Evolutionary conservation across 2,888 invertebrate genomes (phyloP), one percentile per base, ranked within the genome.

Genomic region (Polyploca ridens): DNA sequence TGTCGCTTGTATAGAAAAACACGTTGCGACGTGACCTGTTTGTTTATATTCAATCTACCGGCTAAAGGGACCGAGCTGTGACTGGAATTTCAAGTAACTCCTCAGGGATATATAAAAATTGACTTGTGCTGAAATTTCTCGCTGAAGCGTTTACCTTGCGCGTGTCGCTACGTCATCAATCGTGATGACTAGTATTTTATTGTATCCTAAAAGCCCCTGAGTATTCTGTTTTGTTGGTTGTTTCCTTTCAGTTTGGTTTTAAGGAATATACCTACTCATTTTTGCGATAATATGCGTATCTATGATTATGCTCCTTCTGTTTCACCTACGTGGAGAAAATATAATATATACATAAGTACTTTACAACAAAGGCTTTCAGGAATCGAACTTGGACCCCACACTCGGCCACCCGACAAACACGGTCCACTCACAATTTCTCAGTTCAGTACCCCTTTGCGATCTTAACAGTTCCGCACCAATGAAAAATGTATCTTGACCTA

Each of bases 41-140:
- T 87, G 77, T 75, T 81, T 82, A 85, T 81, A 83, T 87, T 86
- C 87, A 87, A 88, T 88, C 82, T 77, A 72, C 76, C 74, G 73
- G 77, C 77, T 74, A 70, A 80, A 78, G 81, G 81, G 79, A 70
- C 68, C 63, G 62, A 62, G 66, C 41, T 41, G 69, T 74, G 77
- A 74, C 71, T 63, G 16, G 85, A 83, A 82, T 85, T 65, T 72
- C 67, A 75, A 83, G 69, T 72, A 54, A 64, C 33, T 66, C 66
- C 62, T 64, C 57, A 33, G 68, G 67, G 70, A 76, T 68, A 75
- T 72, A 76, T 75, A 72, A 72, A 72, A 73, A 80, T 75, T 73
- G 72, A 71, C 75, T 77, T 75, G 78, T 70, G 67, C 64, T 65
- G 58, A 60, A 41, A 58, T 19, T 66, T 70, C 68, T 73, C 65